These are phyloP conservation scores for Hystrix cristata DNA, from an alignment of 2,113 vertebrate species.

Conservation along the genomic window DNA sequence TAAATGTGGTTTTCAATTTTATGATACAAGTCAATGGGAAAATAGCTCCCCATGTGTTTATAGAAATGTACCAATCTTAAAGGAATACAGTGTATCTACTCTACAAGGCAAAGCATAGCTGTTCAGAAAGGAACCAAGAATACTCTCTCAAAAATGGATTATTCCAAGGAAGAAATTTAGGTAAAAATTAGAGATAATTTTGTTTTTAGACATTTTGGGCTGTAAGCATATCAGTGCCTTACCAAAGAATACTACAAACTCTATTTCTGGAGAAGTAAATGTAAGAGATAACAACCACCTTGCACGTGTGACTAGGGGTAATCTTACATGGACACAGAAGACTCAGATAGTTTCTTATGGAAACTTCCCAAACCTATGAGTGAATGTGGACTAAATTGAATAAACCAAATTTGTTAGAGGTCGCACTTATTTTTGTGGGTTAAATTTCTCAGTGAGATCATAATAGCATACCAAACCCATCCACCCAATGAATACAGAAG, in stretches of 20 bases:
- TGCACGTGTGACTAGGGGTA: neutral
- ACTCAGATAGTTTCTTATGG: neutral
- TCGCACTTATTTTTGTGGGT: neutral
- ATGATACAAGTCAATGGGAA: conserved; percentile 1
- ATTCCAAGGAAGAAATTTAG: neutral
- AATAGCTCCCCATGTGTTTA: neutral
- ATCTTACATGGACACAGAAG: neutral
- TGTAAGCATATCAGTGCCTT: neutral
- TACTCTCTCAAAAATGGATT: neutral
- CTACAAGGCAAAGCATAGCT: neutral
- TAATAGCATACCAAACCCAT: neutral
- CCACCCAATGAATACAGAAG: neutral
- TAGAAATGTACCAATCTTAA: neutral
- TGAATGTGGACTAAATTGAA: neutral
- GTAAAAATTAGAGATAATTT: conserved; percentile 48
- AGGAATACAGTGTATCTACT: neutral
- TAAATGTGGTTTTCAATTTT: conserved; percentile 54
- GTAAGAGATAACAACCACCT: neutral
- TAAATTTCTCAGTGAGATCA: conserved; percentile 27
- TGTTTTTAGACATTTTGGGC: neutral
- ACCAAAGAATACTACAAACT: neutral
- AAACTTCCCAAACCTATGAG: neutral
- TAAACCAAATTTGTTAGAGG: neutral
- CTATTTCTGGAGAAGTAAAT: conserved; percentile 51
- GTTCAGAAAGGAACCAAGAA: neutral